Percentiles rank a stretch among this genome's conserved stretches.
Conservation (phyloP, 2,113 vertebrate genomes). For the Menura novaehollandiae region DNA sequence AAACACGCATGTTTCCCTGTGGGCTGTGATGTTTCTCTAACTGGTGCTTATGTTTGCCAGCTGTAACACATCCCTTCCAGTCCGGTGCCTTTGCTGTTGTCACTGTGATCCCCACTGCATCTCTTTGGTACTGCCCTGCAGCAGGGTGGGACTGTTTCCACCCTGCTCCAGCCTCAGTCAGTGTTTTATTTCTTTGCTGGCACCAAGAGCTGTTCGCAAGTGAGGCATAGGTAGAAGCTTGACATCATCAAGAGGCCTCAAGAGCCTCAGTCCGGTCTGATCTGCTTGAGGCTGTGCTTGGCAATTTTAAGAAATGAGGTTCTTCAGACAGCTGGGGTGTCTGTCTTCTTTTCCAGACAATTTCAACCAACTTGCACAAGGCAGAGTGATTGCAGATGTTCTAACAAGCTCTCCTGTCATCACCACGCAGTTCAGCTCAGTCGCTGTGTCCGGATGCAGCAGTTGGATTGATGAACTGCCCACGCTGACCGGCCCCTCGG, state of each 20-base stretch:
- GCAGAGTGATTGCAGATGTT: background rate
- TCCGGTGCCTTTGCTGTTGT: background rate
- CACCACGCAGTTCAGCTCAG: rapidly evolving
- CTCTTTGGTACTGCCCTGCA: background rate
- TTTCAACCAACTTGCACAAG: background rate
- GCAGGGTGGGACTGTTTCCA: background rate
- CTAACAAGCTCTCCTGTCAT: background rate
- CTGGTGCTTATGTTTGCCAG: background rate
- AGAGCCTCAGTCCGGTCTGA: background rate
- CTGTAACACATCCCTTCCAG: background rate
- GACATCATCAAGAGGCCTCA: background rate
- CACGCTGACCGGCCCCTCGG: rapidly evolving
- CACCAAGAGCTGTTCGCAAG: background rate
- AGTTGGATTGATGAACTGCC: rapidly evolving
- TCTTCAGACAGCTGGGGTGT: background rate
- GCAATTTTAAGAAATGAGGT: background rate
- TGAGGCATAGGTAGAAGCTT: background rate
- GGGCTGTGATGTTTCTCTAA: background rate
- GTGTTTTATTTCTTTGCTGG: background rate
- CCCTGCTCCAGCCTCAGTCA: background rate
- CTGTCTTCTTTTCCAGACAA: background rate
- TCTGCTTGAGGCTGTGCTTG: background rate
- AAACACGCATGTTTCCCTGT: background rate
- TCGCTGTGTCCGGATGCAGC: rapidly evolving
- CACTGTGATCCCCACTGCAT: background rate